phyloP scores from a whole-genome alignment of 2,888 invertebrate species.

The Leucoma salicis region DNA sequence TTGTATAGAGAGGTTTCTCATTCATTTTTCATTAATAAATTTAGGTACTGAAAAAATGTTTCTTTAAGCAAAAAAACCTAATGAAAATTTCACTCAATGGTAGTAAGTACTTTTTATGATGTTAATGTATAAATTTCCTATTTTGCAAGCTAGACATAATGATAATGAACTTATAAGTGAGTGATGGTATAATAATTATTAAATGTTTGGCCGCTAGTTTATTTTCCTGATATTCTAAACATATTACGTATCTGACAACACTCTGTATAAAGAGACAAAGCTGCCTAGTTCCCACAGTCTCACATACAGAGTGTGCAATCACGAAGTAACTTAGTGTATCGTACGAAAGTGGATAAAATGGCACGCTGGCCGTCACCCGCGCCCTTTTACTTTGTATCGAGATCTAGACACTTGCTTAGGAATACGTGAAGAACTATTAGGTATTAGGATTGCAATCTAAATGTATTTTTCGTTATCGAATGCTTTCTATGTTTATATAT shows the following conservation, averaged over 20 bases:
- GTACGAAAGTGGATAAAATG: constrained; percentile 75
- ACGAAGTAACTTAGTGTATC: constrained; percentile 74
- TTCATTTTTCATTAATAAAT: too few species aligned
- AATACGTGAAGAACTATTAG: constrained; percentile 41
- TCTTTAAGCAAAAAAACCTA: too few species aligned
- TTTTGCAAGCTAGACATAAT: too few species aligned
- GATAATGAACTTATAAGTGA: too few species aligned
- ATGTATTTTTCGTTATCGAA: neutral
- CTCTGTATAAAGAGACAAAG: constrained; percentile 60
- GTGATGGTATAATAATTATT: too few species aligned
- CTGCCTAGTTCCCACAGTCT: constrained; percentile 74
- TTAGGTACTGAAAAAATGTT: too few species aligned
- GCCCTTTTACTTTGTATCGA: constrained; percentile 67
- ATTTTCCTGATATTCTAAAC: constrained; percentile 5
- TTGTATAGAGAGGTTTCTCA: too few species aligned
- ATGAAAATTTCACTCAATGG: too few species aligned
- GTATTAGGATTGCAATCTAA: constrained; percentile 25
- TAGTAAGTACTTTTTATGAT: too few species aligned
- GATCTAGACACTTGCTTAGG: constrained; percentile 47
- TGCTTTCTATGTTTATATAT: too few species aligned
- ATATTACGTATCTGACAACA: constrained; percentile 30
- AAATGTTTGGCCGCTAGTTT: too few species aligned
- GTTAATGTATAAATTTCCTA: too few species aligned
- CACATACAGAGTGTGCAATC: constrained; percentile 74
- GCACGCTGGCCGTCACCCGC: constrained; percentile 68